A percentile compares a stretch with the other conserved stretches of the same genome.
Conservation (phyloP, 2,113 vertebrate species). For the Grantiella picta region DNA sequence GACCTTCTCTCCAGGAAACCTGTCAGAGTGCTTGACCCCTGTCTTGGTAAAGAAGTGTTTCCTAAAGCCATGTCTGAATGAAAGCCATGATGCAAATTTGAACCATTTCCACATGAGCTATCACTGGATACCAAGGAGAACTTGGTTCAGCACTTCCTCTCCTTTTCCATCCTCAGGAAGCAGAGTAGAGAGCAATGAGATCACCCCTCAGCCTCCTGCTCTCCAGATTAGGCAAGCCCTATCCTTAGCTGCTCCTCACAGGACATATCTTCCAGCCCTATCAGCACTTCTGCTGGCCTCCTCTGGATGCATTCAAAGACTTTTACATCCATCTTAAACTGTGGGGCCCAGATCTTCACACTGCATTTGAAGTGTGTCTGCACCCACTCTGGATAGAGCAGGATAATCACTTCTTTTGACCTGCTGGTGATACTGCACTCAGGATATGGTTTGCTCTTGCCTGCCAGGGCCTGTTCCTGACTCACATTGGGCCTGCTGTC, state of each 20-base stretch:
- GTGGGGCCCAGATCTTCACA: not conserved
- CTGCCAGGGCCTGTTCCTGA: not conserved
- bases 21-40: not conserved
- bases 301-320: not conserved
- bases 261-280: not conserved
- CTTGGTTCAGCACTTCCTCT: not conserved
- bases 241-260: not conserved
- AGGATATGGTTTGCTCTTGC: not conserved
- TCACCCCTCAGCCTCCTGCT: not conserved
- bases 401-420: not conserved
- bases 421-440: too few relatives aligned
- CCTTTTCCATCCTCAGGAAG: not conserved
- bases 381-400: not conserved
- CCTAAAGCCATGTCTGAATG: not conserved
- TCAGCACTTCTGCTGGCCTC: not conserved
- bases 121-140: not conserved
- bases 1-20: not conserved
- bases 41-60: not conserved
- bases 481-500: not conserved
- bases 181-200: not conserved
- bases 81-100: not conserved
- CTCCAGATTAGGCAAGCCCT: not conserved
- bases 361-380: not conserved
- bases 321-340: not conserved
- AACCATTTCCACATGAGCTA: not conserved